Base-by-base conservation (phyloP, 2,888 invertebrate species). In the Pollenia griseotomentosa region DNA sequence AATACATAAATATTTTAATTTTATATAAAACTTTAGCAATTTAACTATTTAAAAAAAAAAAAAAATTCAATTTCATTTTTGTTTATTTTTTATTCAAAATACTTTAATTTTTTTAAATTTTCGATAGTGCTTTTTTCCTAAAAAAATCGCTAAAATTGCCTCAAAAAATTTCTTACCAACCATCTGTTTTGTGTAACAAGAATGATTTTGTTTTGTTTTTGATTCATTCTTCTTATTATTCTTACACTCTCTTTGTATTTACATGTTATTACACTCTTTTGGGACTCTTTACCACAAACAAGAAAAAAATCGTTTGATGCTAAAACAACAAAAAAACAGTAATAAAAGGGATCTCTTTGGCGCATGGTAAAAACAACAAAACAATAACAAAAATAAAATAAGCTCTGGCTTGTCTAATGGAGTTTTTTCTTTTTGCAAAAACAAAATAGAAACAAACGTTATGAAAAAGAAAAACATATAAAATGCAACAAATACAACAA, bases 341-440 rank as follows among this genome's bases (percentile, higher is more conserved):
- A 65, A 75, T 70, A 19, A 12, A 63, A 42, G 68, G 75, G 53
- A 83, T 71, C 73, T 79, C 57, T 83, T 81, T 83, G 83, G 86
- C 83, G 86, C 83, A 87, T 83, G 83, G 77, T 83, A 80, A 71
- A 73, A 71, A 48, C 14, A 78, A 71, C 61, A 42, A 55, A 57
- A 68, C 59, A 59, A 57, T 42, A 74, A 68, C 57, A 70, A 61
- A 14, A 71, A 59, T 40, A 61, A 1, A 10, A 48, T 33, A 33
- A 19, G 10, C 19, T 71, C 42, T 55, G 55, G n/a, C 42, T 14
- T 40, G 7, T 63, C 61, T 51, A 65, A 14, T 19, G 51, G 11
- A 70, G 40, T 51, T 74, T 51, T 59, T 53, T 9, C n/a, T 40
- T 65, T 10, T 11, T 55, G 48, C 65, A 70, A 70, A 33, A 73